Evolutionary conservation across 2,113 vertebrate genomes (phyloP), one percentile per base, ranked within the genome.

Genomic region (Anseranas semipalmata): DNA sequence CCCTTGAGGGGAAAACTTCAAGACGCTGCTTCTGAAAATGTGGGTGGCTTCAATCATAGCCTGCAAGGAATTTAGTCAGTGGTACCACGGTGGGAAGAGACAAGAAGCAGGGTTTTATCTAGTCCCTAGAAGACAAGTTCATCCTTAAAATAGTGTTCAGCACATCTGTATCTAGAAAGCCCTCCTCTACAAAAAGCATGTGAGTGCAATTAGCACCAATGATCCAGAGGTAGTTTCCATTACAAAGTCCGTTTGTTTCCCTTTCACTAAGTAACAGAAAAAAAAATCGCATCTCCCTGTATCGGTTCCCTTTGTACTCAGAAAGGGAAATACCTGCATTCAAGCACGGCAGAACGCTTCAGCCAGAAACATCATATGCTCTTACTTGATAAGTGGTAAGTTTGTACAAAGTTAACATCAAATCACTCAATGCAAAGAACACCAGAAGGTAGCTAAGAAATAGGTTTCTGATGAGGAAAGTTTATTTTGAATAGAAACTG

Each of bases 401-500:
- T n/a, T 22, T 58, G 35, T 79, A 16, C 74, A 87, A 52, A 72
- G 68, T 71, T 8, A 77, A 3, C 25, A 74, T 8, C 41, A 25
- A 52, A 60, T 56, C n/a, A 30, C 76, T 53, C 33, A 19, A 33
- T 17, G 33, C 48, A 89, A 81, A 73, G 27, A 66, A 82, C 46
- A 73, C n/a, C 73, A 81, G 50, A 27, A 85, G 37, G 41, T 30
- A 85, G 32, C 55, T 68, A 55, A 63, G 59, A 53, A 89, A 80
- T 18, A 81, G 4, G 41, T 30, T 89, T 83, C 71, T 9, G 6
- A 85, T 55, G 77, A 91, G 67, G 70, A 79, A 79, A 60, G 55
- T 97, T 97, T 97, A 97, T 97, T 97, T 89, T 83, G 3, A 70
- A 67, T 39, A 87, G 74, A 35, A 89, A 91, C 91, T 80, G 74